Percentiles rank a stretch among this genome's conserved stretches.
These are phyloP conservation scores for Fopius arisanus DNA, from an alignment of 1,140 invertebrate genomes.

Conservation along the genomic window DNA sequence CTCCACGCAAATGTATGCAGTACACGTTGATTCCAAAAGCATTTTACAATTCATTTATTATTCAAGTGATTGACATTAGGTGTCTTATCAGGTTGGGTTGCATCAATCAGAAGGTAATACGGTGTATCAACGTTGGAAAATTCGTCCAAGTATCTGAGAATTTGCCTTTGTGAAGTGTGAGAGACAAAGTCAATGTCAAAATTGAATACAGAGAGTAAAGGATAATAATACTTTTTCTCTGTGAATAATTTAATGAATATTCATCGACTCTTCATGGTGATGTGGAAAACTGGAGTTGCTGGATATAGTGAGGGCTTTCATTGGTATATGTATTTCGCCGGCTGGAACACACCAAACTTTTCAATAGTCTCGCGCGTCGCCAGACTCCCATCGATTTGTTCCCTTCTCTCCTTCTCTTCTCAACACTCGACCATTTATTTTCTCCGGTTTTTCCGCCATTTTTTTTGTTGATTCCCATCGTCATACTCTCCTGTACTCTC, in stretches of 20 bases:
- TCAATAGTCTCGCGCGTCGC: constrained; percentile 14
- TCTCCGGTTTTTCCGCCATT: not conserved
- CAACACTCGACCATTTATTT: not conserved
- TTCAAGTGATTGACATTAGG: not conserved
- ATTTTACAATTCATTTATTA: not conserved
- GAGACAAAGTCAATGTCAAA: not conserved
- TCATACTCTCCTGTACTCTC: not conserved
- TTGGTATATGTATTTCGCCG: not conserved
- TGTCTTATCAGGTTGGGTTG: not conserved
- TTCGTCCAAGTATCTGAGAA: not conserved
- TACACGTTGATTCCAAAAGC: too few relatives aligned
- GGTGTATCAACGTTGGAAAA: not conserved
- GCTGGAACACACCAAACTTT: not conserved
- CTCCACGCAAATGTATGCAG: not conserved
- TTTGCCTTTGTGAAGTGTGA: not conserved
- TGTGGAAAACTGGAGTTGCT: too few relatives aligned
- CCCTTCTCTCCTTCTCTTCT: not conserved
- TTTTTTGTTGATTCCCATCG: not conserved
- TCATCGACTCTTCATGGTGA: too few relatives aligned
- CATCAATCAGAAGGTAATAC: not conserved
- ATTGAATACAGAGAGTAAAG: too few relatives aligned
- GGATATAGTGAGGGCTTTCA: not conserved
- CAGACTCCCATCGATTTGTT: constrained; percentile 13
- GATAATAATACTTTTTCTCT: not conserved
- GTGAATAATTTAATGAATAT: not conserved